Base-by-base conservation (phyloP, 2,888 invertebrate genomes). In the Stenichneumon culpator region DNA sequence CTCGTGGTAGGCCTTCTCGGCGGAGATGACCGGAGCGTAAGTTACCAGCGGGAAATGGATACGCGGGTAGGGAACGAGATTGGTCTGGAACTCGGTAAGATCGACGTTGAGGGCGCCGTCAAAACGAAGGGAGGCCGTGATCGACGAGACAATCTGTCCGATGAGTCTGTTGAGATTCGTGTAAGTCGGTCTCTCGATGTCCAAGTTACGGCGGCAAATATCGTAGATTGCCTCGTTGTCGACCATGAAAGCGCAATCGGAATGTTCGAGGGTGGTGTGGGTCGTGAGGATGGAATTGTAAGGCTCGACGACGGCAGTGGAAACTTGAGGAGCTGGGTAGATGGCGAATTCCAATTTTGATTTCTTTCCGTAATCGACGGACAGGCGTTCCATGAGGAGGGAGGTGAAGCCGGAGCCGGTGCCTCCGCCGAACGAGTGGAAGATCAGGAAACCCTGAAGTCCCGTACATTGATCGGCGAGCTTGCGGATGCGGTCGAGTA, bases 211-310 rank as follows among this genome's bases (percentile, higher is more conserved):
- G 92, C 98, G 96, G 96, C 99, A 99, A 95, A 97, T 97, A 95
- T 99, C 96, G 94, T 98, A 98, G 93, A 97, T 97, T 73, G 97
- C 97, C 94, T 97, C 97, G 92, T 97, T 97, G 94, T 97, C 97
- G 86, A 97, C 98, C 99, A 99, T 99, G 95, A 99, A 99, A 70
- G 98, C 98, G 94, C 99, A 99, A 95, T 98, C 98, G 0, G 98
- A 98, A 94, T 98, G 99, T 94, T 99, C 98, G 91, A 97, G 94
- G 84, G 99, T 99, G 79, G 99, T 99, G 95, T 99, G 99, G 86
- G 99, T 99, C 92, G 98, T 99, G 92, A 99, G 95, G 93, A 99
- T 98, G 0, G 99, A 98, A 95, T 99, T 99, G 97, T 99, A 99
- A 39, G 99, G 99, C 94, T 99, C 99, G n/a, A 99, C 99, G 63